Conservation (phyloP, 2,888 invertebrate species). For the Candidula unifasciata region DNA sequence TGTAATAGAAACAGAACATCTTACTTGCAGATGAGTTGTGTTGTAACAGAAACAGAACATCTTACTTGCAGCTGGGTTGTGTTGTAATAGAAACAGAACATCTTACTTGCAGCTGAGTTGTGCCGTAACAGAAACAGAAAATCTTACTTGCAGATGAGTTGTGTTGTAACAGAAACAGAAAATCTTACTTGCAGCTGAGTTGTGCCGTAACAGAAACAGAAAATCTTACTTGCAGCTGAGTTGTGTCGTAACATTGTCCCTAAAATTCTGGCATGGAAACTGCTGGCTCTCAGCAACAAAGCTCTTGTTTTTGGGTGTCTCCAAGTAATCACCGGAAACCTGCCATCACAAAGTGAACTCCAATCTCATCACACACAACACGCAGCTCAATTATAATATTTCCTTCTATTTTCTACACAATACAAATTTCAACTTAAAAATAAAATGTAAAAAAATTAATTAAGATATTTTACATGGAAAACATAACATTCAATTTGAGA, state of each 20-base stretch:
- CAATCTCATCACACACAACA: too few species aligned
- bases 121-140: conserved; percentile 81
- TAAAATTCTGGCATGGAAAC: conserved; percentile 90
- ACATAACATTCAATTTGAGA: too few species aligned
- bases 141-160: conserved; percentile 51
- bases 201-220: conserved; percentile 81
- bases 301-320: conserved; percentile 92
- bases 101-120: conserved; percentile 52
- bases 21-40: conserved; percentile 57
- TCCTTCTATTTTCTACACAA: too few species aligned
- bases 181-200: conserved; percentile 45
- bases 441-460: too few species aligned
- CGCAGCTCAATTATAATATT: too few species aligned
- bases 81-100: conserved; percentile 81
- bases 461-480: too few species aligned
- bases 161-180: conserved; percentile 81
- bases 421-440: too few species aligned
- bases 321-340: conserved; percentile 94
- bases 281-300: conserved; percentile 86
- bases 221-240: conserved; percentile 21
- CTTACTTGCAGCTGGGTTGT: conserved; percentile 55
- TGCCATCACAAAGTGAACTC: conserved; percentile 46
- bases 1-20: conserved; percentile 81
- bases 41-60: conserved; percentile 81
- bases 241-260: conserved; percentile 88